Percentiles rank a stretch among this genome's conserved stretches.
Conservation (phyloP, 1,140 invertebrate genomes). For the Magallana ariakensis region DNA sequence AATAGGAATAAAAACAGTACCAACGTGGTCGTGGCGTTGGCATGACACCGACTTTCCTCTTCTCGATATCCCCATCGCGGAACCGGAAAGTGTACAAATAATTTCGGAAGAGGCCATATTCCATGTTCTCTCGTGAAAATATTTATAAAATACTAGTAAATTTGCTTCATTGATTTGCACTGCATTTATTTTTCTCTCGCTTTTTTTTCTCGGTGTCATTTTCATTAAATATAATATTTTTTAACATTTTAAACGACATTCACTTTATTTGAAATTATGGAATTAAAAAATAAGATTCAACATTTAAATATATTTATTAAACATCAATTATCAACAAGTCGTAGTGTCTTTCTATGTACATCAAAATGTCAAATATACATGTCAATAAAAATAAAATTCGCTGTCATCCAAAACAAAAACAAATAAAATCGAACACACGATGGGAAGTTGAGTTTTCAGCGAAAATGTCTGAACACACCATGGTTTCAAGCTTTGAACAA, state of each 20-base stretch:
- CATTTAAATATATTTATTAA: constrained; percentile 9
- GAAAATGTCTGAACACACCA: constrained; percentile 11
- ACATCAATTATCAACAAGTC: neutral
- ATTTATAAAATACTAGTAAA: too few relatives aligned
- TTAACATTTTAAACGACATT: too few relatives aligned
- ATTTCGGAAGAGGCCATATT: neutral
- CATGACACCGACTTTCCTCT: neutral
- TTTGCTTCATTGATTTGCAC: neutral
- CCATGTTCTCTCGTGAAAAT: neutral
- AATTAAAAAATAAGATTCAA: neutral
- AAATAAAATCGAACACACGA: neutral
- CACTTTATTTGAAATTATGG: too few relatives aligned
- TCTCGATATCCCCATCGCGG: neutral
- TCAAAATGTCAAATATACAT: constrained; percentile 3
- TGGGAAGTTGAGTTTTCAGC: neutral
- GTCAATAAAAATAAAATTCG: neutral
- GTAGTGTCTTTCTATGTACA: neutral
- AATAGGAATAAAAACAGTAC: neutral
- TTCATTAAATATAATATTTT: too few relatives aligned
- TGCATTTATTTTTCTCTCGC: neutral
- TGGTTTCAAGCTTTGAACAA: neutral
- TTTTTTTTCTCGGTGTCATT: neutral
- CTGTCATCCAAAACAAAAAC: neutral
- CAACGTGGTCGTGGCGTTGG: neutral
- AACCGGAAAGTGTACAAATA: neutral